Percentiles rank a stretch among this genome's conserved stretches.
phyloP scores from a whole-genome alignment of 2,888 invertebrate species.

The Alloscopus bannaensis region DNA sequence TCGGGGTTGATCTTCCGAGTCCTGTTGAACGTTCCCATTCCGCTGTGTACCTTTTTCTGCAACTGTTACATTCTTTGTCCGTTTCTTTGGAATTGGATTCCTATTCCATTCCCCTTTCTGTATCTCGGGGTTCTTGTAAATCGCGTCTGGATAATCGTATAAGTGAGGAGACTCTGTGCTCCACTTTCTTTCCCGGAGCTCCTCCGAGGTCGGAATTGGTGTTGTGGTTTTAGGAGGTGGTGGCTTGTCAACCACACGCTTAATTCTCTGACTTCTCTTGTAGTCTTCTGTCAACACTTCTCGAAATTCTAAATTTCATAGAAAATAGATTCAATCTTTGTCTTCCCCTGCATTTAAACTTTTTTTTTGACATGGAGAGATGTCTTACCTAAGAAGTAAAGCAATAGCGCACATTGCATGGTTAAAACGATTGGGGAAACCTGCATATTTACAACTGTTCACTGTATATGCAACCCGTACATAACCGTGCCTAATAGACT shows the following conservation, averaged over 20 bases:
- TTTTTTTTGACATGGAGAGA: no score
- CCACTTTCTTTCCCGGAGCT: conserved; percentile 23
- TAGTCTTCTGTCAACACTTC: no score
- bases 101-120: conserved; percentile 46
- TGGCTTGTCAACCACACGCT: conserved; percentile 28
- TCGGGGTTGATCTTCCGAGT: background rate
- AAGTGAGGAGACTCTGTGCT: conserved; percentile 55
- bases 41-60: background rate
- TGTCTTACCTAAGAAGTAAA: no score
- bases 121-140: conserved; percentile 22
- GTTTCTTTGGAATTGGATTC: conserved; percentile 24
- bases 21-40: background rate
- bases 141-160: conserved; percentile 36
- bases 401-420: no score
- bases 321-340: no score
- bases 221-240: conserved; percentile 12
- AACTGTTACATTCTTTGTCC: background rate
- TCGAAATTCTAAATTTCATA: no score
- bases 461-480: no score
- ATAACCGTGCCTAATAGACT: no score
- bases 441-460: no score
- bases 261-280: no score
- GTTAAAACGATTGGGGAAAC: no score
- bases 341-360: no score
- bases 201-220: conserved; percentile 38